phyloP scores from a whole-genome alignment of 2,888 invertebrate genomes.

The Ectobius pallidus region DNA sequence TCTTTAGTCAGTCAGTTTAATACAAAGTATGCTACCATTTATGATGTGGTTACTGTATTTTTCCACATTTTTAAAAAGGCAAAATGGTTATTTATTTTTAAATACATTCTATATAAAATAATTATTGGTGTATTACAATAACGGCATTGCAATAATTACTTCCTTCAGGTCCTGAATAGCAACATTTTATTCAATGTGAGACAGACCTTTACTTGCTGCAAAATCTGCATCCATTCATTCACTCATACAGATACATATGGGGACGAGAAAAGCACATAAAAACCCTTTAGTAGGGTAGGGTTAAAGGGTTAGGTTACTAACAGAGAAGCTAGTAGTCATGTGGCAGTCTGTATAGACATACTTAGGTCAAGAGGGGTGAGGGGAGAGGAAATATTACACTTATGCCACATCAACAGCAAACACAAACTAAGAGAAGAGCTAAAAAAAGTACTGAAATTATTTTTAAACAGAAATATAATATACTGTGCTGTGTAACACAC shows the following conservation, averaged over 20 bases:
- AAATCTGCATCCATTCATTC: neutral
- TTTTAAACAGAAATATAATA: neutral
- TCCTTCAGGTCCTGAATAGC: too few species aligned
- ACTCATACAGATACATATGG: conserved; percentile 18
- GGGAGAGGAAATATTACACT: conserved; percentile 24
- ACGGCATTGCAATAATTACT: too few species aligned
- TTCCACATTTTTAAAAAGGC: too few species aligned
- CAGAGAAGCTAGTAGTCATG: conserved; percentile 12
- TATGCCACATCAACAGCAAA: conserved; percentile 38
- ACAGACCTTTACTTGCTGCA: conserved; percentile 4
- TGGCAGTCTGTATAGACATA: neutral
- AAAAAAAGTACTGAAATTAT: conserved; percentile 8
- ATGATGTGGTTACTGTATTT: too few species aligned
- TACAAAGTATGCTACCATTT: too few species aligned
- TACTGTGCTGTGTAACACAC: conserved; percentile 27
- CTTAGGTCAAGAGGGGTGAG: neutral
- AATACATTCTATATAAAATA: too few species aligned
- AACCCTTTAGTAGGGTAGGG: neutral
- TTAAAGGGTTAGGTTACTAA: neutral
- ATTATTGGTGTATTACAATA: too few species aligned
- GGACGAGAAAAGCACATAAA: conserved; percentile 23
- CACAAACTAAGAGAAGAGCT: conserved; percentile 12
- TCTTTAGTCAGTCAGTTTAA: too few species aligned
- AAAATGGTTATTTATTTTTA: too few species aligned
- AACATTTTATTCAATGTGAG: conserved; percentile 6